phyloP scores from a whole-genome alignment of 2,113 vertebrate genomes.

The Malaclemys terrapin region DNA sequence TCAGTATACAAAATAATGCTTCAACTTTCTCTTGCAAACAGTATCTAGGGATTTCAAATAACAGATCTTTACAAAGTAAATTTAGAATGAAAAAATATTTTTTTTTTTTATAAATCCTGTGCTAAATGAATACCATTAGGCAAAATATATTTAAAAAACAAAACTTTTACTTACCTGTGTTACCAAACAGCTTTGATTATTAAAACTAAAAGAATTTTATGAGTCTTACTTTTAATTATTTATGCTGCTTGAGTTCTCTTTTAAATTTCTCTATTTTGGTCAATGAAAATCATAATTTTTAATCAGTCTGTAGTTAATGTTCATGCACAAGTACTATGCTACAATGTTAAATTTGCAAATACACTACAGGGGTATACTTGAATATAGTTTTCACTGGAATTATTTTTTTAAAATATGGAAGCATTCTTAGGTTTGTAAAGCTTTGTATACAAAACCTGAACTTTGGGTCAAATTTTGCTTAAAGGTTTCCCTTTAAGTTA shows the following conservation, averaged over 20 bases:
- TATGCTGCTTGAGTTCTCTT: background rate
- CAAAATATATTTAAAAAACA: background rate
- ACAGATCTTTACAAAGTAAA: background rate
- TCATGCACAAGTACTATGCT: background rate
- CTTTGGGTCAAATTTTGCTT: background rate
- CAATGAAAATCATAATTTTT: conserved; percentile 7
- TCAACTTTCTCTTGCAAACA: background rate
- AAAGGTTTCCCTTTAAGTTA: background rate
- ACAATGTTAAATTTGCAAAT: background rate
- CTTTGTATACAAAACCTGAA: background rate
- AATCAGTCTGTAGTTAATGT: background rate
- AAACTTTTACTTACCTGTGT: background rate
- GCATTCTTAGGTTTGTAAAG: background rate
- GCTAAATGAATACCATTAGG: background rate
- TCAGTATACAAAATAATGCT: background rate
- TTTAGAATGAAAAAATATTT: background rate
- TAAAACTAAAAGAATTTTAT: background rate
- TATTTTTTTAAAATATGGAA: background rate
- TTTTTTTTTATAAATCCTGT: background rate
- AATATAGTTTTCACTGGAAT: background rate
- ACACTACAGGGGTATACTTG: background rate
- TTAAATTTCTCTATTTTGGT: background rate
- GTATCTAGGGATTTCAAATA: background rate
- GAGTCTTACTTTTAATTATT: background rate
- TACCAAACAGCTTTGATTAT: background rate